Conservation (phyloP, 92 coral and sea anemone species). For the Bergia sp. region DNA sequence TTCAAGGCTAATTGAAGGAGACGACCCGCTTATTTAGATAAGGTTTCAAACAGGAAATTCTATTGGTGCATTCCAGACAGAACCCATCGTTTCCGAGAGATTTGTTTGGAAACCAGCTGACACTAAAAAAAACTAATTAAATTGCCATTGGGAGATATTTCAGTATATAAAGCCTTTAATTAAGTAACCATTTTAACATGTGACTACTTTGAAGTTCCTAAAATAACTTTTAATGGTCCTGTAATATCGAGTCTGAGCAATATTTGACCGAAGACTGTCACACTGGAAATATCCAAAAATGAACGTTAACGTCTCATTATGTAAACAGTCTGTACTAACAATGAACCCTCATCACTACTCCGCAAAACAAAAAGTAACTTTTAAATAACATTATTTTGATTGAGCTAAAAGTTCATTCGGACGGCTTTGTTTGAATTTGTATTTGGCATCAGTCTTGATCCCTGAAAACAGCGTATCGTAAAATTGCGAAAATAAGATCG, state of each 20-base stretch:
- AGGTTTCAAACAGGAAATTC: constrained; percentile 33
- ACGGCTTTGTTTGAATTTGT: too few species aligned
- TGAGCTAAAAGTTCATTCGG: too few species aligned
- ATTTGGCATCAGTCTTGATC: too few species aligned
- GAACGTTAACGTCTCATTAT: background rate
- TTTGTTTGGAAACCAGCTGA: constrained; percentile 31
- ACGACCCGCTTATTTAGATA: constrained; percentile 27
- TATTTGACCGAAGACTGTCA: too few species aligned
- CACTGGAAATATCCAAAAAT: background rate
- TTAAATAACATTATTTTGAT: too few species aligned
- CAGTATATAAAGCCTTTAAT: background rate
- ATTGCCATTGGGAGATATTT: background rate
- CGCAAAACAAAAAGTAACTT: too few species aligned
- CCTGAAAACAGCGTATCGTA: too few species aligned
- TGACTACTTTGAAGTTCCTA: background rate
- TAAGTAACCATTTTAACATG: background rate
- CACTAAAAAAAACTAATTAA: background rate
- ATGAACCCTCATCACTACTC: background rate
- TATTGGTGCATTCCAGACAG: constrained; percentile 26
- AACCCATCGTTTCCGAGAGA: constrained; percentile 2
- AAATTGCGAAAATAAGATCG: too few species aligned
- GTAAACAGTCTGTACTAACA: background rate
- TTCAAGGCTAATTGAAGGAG: background rate
- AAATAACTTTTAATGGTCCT: background rate
- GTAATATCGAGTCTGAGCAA: background rate